A percentile compares a stretch with the other conserved stretches of the same genome.
Conservation (phyloP, 2,113 vertebrate species). For the Marmota monax region DNA sequence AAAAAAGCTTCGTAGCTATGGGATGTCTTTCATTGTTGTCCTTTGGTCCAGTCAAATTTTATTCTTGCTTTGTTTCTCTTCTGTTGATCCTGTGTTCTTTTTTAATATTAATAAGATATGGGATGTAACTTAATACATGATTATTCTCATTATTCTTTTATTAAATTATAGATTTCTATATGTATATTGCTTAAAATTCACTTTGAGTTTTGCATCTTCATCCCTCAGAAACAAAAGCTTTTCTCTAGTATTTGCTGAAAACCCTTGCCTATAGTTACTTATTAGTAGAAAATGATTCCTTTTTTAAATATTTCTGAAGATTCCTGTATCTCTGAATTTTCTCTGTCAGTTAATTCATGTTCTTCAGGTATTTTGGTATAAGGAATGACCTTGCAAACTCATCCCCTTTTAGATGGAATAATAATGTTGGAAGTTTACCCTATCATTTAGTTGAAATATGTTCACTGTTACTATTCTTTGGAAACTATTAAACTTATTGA, state of each 20-base stretch:
- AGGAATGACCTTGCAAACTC: neutral
- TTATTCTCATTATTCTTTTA: neutral
- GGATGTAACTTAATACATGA: neutral
- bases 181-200: constrained; percentile 32
- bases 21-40: neutral
- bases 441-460: neutral
- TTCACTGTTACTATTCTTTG: neutral
- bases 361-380: constrained; percentile 11
- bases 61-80: neutral
- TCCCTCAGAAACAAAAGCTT: neutral
- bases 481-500: neutral
- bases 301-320: neutral
- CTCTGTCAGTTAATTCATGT: neutral
- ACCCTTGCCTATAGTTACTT: neutral
- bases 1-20: neutral
- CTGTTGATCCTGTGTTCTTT: neutral
- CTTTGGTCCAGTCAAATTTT: neutral
- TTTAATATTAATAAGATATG: neutral
- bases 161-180: constrained; percentile 36
- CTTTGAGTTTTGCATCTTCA: constrained; percentile 32
- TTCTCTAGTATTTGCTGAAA: neutral
- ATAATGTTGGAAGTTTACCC: neutral
- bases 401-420: neutral
- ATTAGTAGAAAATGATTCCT: neutral
- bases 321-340: neutral